Evolutionary conservation across 2,113 vertebrate species (phyloP), one percentile per base, ranked within the genome.

Genomic region (Osmerus mordax): DNA sequence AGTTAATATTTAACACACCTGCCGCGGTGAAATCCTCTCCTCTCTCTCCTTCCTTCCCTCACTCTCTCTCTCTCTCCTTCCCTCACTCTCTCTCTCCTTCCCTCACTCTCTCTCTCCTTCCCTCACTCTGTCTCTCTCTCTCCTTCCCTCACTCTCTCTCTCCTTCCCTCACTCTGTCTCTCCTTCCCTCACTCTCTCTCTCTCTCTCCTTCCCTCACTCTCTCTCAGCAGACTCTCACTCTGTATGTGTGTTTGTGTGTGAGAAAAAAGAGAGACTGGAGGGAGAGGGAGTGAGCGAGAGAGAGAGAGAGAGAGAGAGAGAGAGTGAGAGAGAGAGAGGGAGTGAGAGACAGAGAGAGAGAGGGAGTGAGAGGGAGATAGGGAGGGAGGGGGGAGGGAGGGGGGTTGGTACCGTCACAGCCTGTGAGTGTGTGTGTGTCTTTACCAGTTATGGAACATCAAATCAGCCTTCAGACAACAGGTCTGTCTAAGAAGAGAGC

Each of bases 1-100:
- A 69, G 82, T 87, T 84, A 88, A 91, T 86, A 87, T 86, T 87
- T 83, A 86, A 87, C 75, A 83, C 78, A 79, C 78, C 74, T 13
- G 19, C 8, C 69, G 64, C 75, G 65, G 67, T 71, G 18, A 67
- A 51, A 67, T 73, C 36, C 65, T 79, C 12, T 73, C 36, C 65
- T 79, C 12, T 21, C 36, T 15, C 28, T 19, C 14, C 1, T 3
- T 16, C 2, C 16, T 7, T 4, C 32, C 12, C 32, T 12, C 16
- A 65, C 73, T 80, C 65, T 69, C 77, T 59, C 63, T 19, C 9
- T 2, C 29, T 5, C 28, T n/a, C 62, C 16, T 15, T 21, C 32
- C 1, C 13, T 65, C 63, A 12, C 32, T 12, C 11, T 5, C 6
- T 19, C 28, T 12, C 18, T 21, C 32, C 21, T 21, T 0, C 21